A percentile compares a stretch with the other conserved stretches of the same genome.
Evolutionary conservation across 2,797 vertebrate genomes (phyloP).

Genomic region (Cynopterus sphinx): DNA sequence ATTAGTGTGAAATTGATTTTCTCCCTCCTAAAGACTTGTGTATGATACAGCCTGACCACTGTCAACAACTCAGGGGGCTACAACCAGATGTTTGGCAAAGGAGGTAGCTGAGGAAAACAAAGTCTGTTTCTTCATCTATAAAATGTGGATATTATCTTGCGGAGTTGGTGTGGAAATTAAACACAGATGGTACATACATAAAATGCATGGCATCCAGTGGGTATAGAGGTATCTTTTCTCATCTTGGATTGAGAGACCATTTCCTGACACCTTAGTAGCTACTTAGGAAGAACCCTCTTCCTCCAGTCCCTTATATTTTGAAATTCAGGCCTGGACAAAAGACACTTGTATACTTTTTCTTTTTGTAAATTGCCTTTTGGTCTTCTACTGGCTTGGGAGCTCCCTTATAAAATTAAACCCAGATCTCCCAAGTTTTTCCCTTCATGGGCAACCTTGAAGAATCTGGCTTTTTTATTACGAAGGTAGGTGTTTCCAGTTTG

Average conservation of each 20-base stretch:
- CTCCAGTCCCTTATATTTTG: neutral
- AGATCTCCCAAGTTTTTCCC: neutral
- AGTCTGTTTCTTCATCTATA: slow-evolving; percentile 8
- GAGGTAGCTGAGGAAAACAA: neutral
- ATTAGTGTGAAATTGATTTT: neutral
- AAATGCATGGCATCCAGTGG: neutral
- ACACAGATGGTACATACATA: neutral
- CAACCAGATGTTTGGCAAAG: neutral
- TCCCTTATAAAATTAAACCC: slow-evolving; percentile 50
- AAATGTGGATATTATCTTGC: neutral
- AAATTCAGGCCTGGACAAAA: slow-evolving; percentile 36
- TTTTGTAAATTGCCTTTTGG: slow-evolving; percentile 26
- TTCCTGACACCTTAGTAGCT: neutral
- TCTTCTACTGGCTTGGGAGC: neutral
- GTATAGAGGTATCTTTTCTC: neutral
- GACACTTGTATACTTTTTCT: neutral
- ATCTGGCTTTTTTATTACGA: neutral
- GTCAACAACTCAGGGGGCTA: neutral
- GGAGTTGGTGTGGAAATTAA: neutral
- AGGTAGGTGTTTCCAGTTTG: neutral
- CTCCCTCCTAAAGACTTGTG: neutral
- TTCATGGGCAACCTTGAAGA: neutral
- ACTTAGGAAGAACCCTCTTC: neutral
- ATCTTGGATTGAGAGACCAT: neutral
- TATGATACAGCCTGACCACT: neutral